A percentile compares a stretch with the other conserved stretches of the same genome.
Evolutionary conservation across 2,888 invertebrate species (phyloP).

Genomic region (Caenorhabditis sp.): DNA sequence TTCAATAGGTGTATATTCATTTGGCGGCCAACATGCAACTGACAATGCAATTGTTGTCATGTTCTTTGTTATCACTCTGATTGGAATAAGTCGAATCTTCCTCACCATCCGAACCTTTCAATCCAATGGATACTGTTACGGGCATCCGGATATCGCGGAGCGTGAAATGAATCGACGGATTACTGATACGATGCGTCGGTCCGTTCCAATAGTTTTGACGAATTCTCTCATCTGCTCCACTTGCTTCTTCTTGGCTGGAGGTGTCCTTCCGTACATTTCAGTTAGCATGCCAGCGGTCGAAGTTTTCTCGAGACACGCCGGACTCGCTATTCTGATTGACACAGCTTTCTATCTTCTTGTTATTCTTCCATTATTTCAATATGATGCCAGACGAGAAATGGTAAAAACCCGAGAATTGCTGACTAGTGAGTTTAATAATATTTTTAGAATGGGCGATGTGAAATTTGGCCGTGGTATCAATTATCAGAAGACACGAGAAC

Average conservation of each 20-base stretch:
- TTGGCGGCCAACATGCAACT: slow-evolving; percentile 89
- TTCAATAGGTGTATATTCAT: slow-evolving; percentile 90
- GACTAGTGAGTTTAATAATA: neutral
- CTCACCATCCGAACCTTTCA: slow-evolving; percentile 89
- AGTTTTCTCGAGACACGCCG: slow-evolving; percentile 55
- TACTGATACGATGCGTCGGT: slow-evolving; percentile 31
- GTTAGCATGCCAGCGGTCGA: slow-evolving; percentile 54
- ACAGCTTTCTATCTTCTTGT: slow-evolving; percentile 47
- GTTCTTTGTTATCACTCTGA: slow-evolving; percentile 94
- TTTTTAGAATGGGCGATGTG: slow-evolving; percentile 39
- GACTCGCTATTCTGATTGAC: slow-evolving; percentile 57
- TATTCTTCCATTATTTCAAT: slow-evolving; percentile 51
- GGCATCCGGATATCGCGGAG: slow-evolving; percentile 11
- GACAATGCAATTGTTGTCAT: slow-evolving; percentile 93
- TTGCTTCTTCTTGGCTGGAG: slow-evolving; percentile 53
- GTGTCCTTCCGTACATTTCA: slow-evolving; percentile 43
- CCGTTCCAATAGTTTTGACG: slow-evolving; percentile 50
- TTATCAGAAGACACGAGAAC: slow-evolving; percentile 7
- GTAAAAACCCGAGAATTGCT: neutral
- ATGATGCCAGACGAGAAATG: slow-evolving; percentile 53
- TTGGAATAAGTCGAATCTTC: slow-evolving; percentile 98
- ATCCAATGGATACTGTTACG: slow-evolving; percentile 44
- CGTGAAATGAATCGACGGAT: slow-evolving; percentile 41
- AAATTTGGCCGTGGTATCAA: slow-evolving; percentile 49
- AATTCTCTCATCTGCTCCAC: slow-evolving; percentile 55